Base-by-base conservation (phyloP, 2,113 vertebrate species). In the Neopipo cinnamomea region DNA sequence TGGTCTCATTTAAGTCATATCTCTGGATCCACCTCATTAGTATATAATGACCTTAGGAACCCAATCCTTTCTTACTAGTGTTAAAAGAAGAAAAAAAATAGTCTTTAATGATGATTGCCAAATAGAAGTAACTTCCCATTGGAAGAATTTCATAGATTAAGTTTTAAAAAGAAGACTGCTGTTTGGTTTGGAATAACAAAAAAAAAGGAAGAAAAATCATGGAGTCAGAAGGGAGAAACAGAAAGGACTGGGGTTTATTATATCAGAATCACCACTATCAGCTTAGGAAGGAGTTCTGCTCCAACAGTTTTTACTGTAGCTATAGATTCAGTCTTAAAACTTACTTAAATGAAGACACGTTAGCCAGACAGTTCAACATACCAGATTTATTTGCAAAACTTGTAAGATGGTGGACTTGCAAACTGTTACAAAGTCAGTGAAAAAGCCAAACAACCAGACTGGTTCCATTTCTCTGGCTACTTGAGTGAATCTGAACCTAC, bases 11-110 rank as follows among this genome's bases (percentile, higher is more conserved):
- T 94, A 95, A 93, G 65, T 70, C 74, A 8, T 77, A 74, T 61
- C 68, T 85, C 78, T 93, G 91, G 70, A 75, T 96, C 96, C 62
- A 55, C 89, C 72, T 95, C 33, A 25, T 95, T 95, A 91, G 28
- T 87, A 39, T 91, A 37, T 71, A 65, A 53, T 97, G 85, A 96
- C 78, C 56, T 92, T 82, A 58, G 76, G 47, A n/a, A 95, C 92
- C 55, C 37, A 94, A 56, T 88, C 79, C 61, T 79, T 96, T 66
- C 42, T 80, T 77, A 79, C 90, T 91, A 91, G 59, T 61, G 35
- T 92, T 85, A 91, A 94, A 89, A 71, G 42, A 85, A 65, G 37
- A n/a, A 28, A 73, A 73, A 71, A 82, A 39, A 13, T 55, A 33
- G 11, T 59, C 41, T 61, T 77, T 89, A 87, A 74, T 94, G 53